phyloP scores from a whole-genome alignment of 2,888 invertebrate species.

The Tenthredo notha region DNA sequence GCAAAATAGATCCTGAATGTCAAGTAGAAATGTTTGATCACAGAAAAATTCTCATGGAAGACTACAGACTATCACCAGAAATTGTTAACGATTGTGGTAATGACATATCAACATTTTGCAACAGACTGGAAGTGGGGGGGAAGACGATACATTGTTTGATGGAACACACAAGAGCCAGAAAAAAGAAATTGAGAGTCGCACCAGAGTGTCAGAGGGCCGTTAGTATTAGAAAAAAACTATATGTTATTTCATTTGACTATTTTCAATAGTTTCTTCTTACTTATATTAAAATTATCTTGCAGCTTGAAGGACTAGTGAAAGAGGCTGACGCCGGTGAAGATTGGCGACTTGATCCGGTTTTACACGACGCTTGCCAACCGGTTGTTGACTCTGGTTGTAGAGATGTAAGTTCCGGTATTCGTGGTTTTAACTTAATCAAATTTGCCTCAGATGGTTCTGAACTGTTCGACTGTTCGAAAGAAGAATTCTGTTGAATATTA shows the following conservation, averaged over 20 bases:
- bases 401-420: slow-evolving; percentile 77
- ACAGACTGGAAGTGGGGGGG: slow-evolving; percentile 88
- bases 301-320: slow-evolving; percentile 90
- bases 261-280: neutral
- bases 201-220: slow-evolving; percentile 87
- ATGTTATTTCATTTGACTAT: neutral
- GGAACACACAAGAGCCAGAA: slow-evolving; percentile 88
- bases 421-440: slow-evolving; percentile 59
- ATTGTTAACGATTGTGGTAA: slow-evolving; percentile 92
- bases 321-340: slow-evolving; percentile 96
- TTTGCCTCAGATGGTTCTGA: neutral
- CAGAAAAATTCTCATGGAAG: slow-evolving; percentile 94
- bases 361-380: slow-evolving; percentile 91
- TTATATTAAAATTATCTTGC: slow-evolving; percentile 53
- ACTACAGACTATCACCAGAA: slow-evolving; percentile 96
- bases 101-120: slow-evolving; percentile 90
- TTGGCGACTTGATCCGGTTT: slow-evolving; percentile 95
- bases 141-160: slow-evolving; percentile 97
- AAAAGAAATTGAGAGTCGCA: slow-evolving; percentile 84
- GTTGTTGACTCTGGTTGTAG: slow-evolving; percentile 90
- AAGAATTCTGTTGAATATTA: neutral
- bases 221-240: slow-evolving; percentile 66
- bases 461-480: neutral
- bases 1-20: slow-evolving; percentile 89
- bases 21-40: slow-evolving; percentile 94